Percentiles rank a stretch among this genome's conserved stretches.
These are phyloP conservation scores for Choristoneura rosaceana DNA, from an alignment of 2,888 invertebrate species.

Conservation along the genomic window DNA sequence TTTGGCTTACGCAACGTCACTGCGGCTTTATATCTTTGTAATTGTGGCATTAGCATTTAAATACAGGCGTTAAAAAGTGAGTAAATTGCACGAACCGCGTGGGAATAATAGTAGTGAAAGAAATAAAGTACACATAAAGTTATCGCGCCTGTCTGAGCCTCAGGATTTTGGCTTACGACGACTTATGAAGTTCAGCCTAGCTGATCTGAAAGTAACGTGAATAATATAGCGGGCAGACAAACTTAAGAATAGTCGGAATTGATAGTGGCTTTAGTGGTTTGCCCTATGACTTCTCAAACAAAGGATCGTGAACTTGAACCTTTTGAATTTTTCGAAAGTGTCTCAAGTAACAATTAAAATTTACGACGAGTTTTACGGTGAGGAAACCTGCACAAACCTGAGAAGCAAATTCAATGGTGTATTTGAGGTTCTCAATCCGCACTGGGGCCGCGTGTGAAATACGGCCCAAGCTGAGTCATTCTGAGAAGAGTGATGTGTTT, in stretches of 20 bases:
- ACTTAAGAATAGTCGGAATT: not conserved
- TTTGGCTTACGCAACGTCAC: constrained; percentile 24
- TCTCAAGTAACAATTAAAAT: too few relatives aligned
- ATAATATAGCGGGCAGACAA: constrained; percentile 3
- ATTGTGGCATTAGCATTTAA: constrained; percentile 15
- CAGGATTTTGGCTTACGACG: constrained; percentile 5
- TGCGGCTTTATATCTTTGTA: constrained; percentile 20
- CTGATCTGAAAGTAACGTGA: constrained; percentile 5
- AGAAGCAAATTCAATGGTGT: too few relatives aligned
- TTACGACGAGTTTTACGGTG: too few relatives aligned
- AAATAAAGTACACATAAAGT: constrained; percentile 3
- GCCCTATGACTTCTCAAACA: too few relatives aligned
- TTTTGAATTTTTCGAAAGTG: too few relatives aligned
- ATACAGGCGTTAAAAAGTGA: constrained; percentile 16
- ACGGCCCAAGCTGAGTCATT: too few relatives aligned
- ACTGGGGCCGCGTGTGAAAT: too few relatives aligned
- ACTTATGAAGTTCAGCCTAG: constrained; percentile 18
- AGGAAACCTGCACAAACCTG: too few relatives aligned
- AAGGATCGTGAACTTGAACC: too few relatives aligned
- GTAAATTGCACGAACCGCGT: constrained; percentile 1
- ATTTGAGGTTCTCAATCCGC: too few relatives aligned
- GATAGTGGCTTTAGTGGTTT: not conserved
- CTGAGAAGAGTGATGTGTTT: too few relatives aligned
- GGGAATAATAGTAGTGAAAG: constrained; percentile 35
- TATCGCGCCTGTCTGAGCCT: constrained; percentile 16